Evolutionary conservation across 2,888 invertebrate genomes (phyloP), one percentile per base, ranked within the genome.

Genomic region (Helleia helle): DNA sequence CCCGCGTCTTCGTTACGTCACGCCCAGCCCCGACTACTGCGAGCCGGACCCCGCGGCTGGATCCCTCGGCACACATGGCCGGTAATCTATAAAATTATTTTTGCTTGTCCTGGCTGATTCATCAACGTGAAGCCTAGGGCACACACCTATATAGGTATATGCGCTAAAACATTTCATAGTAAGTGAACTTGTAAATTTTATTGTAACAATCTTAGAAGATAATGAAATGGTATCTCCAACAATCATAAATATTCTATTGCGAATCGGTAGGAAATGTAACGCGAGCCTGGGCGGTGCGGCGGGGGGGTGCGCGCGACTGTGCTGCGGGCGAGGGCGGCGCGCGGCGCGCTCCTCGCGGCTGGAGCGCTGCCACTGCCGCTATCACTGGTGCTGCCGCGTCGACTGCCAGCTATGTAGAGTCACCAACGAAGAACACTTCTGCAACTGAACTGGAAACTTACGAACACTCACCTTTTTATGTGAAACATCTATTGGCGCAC

Each of bases 321-420:
- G 95, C 75, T 95, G 95, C 71, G 94, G 94, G 9, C 89, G 94
- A 52, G 94, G 94, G 15, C 90, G 92, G 62, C 83, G 87, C 49
- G 91, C 91, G 6, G 84, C 89, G 52, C 89, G 89, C 46, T 87
- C 89, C 51, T 87, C 88, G 58, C 87, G 89, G 40, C 87, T 90
- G 38, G 92, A 93, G 71, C 85, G 91, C 62, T 95, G 94, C 74
- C 90, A 91, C 62, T 95, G 94, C 86, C 92, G 92, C 70, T 94
- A 93, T 81, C 90, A 92, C 76, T 93, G 92, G 87, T 95, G 94
- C 74, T 95, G 94, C 80, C 92, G 93, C 71, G 94, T 94, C 46
- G 92, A 93, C 83, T 94, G 94, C 80, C 92, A 93, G 73, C 91
- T 91, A 29, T 95, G 94, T 74, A 85, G 89, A 51, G 88, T 88